phyloP scores from a whole-genome alignment of 2,113 vertebrate species.

The Eidolon helvum region DNA sequence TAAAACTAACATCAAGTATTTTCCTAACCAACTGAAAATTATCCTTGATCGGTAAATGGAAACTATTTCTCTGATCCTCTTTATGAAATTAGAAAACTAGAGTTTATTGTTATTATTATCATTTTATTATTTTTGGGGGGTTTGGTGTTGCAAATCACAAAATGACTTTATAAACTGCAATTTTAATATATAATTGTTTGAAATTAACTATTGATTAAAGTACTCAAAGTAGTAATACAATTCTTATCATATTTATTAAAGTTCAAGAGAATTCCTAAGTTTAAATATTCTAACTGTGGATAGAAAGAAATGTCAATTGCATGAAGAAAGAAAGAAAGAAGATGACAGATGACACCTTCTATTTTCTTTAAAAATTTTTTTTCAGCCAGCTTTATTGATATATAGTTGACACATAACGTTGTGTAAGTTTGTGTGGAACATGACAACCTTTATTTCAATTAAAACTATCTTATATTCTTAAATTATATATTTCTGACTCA shows the following conservation, averaged over 20 bases:
- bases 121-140: neutral
- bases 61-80: neutral
- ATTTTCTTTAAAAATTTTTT: neutral
- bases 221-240: neutral
- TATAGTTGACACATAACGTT: neutral
- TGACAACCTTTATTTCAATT: neutral
- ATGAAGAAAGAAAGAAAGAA: neutral
- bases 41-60: slow-evolving; percentile 41
- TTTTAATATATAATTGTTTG: neutral
- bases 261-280: neutral
- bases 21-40: slow-evolving; percentile 45
- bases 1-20: slow-evolving; percentile 1
- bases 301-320: slow-evolving; percentile 27
- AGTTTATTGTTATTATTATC: neutral
- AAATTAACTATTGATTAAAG: neutral
- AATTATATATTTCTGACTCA: neutral
- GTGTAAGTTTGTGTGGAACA: neutral
- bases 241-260: slow-evolving; percentile 43
- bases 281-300: slow-evolving; percentile 3
- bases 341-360: neutral
- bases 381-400: neutral
- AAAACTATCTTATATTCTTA: neutral
- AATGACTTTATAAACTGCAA: slow-evolving; percentile 20
- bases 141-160: slow-evolving; percentile 3
- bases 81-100: neutral